Base-by-base conservation (phyloP, 2,797 vertebrate genomes). In the Neostethus bicornis region DNA sequence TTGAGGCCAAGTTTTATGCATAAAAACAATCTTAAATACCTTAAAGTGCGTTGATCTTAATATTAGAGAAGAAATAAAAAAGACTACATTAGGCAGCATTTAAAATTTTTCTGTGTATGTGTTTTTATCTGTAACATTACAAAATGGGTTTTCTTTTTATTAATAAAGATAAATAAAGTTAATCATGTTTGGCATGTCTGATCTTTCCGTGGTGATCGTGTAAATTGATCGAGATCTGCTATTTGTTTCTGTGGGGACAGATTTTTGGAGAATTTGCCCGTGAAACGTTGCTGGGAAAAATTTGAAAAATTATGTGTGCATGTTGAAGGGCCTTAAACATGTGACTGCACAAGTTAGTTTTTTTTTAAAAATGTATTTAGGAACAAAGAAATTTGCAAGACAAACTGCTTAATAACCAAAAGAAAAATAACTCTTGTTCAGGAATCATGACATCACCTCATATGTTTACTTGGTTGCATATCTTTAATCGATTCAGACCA, bases 401-500 rank as follows among this genome's bases (percentile, higher is more conserved):
- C n/a, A 13, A 9, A 17, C 29, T 6, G 9, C 8, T 16, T 19
- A 1, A 48, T 51, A 7, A 47, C 23, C 4, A 32, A 13, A 13
- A 21, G 6, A 41, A 46, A 45, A 62, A 26, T 48, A 47, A 34
- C 16, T 24, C 56, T 39, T 42, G 51, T 35, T 29, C 52, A 54
- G 43, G 9, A 43, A 16, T 21, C 37, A 42, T 71, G 59, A 75
- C 54, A 38, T 61, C 62, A 75, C 48, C 21, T 13, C 0, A 35
- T 35, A 61, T 85, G 76, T 80, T 84, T 74, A 66, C 70, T 19
- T 16, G 51, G 34, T 51, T 54, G 4, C 32, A 24, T 71, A 63
- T 81, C 81, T 77, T 26, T 13, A 41, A 80, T 86, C 76, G 66
- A 86, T 83, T 52, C 11, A 65, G 69, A 66, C 8, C 54, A 59